These are phyloP conservation scores for Camptogramma bilineatum DNA, from an alignment of 2,888 invertebrate genomes.

Conservation along the genomic window DNA sequence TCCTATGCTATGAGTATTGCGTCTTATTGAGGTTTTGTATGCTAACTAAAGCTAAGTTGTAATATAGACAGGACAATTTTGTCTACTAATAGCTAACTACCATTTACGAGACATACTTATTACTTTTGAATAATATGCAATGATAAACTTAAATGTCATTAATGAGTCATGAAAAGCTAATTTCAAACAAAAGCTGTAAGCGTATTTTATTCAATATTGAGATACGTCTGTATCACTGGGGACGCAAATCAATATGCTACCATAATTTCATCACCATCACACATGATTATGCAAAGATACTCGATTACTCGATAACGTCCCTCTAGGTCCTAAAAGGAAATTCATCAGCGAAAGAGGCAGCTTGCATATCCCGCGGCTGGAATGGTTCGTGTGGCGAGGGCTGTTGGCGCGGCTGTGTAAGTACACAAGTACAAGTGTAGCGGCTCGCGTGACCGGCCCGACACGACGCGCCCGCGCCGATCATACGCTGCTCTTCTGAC, in stretches of 20 bases:
- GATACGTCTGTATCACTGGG: background rate
- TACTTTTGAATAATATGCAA: slow-evolving; percentile 31
- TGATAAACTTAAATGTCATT: background rate
- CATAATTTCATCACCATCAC: background rate
- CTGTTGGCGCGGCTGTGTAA: slow-evolving; percentile 39
- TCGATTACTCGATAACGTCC: slow-evolving; percentile 15
- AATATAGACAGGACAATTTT: slow-evolving; percentile 40
- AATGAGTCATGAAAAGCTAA: background rate
- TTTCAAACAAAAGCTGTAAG: background rate
- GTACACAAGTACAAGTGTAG: slow-evolving; percentile 63
- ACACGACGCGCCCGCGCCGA: slow-evolving; percentile 67
- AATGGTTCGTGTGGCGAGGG: slow-evolving; percentile 60
- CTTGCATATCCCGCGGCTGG: slow-evolving; percentile 65
- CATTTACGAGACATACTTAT: slow-evolving; percentile 21
- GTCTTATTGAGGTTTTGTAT: slow-evolving; percentile 52
- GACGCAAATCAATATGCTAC: background rate
- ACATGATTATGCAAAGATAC: slow-evolving; percentile 21
- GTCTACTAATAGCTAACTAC: slow-evolving; percentile 31
- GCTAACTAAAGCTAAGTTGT: slow-evolving; percentile 50
- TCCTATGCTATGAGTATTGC: slow-evolving; percentile 49
- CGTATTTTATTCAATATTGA: background rate
- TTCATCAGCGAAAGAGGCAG: slow-evolving; percentile 50
- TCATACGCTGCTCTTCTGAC: slow-evolving; percentile 65
- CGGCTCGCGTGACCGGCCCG: slow-evolving; percentile 74
- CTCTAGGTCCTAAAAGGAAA: slow-evolving; percentile 32